A percentile compares a stretch with the other conserved stretches of the same genome.
Evolutionary conservation across 2,888 invertebrate species (phyloP).

Genomic region (Idaea aversata): DNA sequence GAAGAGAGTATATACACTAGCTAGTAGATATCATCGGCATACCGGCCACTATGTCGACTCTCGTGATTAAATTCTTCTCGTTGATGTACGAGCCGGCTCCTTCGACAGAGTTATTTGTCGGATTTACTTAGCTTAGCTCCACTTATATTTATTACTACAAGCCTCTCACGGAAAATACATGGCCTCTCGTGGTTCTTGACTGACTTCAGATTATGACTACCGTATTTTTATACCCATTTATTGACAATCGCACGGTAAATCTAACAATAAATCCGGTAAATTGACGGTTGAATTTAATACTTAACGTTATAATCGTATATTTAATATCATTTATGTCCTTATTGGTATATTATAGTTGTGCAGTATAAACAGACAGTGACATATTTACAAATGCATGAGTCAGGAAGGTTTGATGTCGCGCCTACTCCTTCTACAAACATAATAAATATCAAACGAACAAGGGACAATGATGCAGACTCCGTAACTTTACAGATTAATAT

Average conservation of each 20-base stretch:
- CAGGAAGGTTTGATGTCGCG: constrained; percentile 43
- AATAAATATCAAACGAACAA: constrained; percentile 63
- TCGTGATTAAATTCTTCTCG: constrained; percentile 73
- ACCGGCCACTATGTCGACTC: constrained; percentile 61
- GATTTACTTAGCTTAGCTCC: constrained; percentile 38
- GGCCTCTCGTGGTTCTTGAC: constrained; percentile 12
- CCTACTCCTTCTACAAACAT: constrained; percentile 51
- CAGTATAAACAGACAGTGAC: constrained; percentile 40
- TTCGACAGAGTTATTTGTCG: constrained; percentile 52
- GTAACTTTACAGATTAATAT: constrained; percentile 70
- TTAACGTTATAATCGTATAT: not conserved
- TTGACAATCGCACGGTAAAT: constrained; percentile 4
- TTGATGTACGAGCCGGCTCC: constrained; percentile 51
- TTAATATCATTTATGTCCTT: not conserved
- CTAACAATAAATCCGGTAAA: not conserved
- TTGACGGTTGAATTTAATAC: not conserved
- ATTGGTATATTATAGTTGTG: constrained; percentile 34
- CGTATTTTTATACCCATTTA: constrained; percentile 14
- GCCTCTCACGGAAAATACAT: constrained; percentile 21
- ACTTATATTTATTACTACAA: constrained; percentile 34
- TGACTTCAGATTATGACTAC: constrained; percentile 16
- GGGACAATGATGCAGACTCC: constrained; percentile 59
- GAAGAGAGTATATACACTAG: no score
- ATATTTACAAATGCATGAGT: constrained; percentile 50
- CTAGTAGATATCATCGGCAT: constrained; percentile 68